Evolutionary conservation across 2,888 invertebrate species (phyloP), one percentile per base, ranked within the genome.

Genomic region (Pollenia angustigena): DNA sequence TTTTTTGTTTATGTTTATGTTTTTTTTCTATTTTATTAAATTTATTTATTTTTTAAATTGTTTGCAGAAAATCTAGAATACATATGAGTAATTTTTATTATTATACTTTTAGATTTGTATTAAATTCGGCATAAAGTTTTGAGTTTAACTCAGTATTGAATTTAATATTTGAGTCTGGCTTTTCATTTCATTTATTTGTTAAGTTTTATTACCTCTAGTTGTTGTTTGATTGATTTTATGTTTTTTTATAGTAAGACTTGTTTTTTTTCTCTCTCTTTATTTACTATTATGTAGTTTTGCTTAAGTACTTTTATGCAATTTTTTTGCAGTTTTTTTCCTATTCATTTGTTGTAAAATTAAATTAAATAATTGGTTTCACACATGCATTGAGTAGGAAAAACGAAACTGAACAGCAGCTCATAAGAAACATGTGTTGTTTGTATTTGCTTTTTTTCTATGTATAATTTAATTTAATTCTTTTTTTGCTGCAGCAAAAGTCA

Each of bases 351-450:
- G 76, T 50, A 68, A 79, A 86, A 81, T 78, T 87, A 87, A 87
- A 87, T 84, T 87, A 87, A 87, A 87, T 87, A 87, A 84, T 87
- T 87, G 87, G 81, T 87, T 87, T 87, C 87, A 84, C 87, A 87
- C 87, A 87, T 87, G 87, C 87, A 81, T 52, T 16, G 46, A n/a
- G 18, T 16, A 54, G 18, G 32, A 52, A 48, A 69, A 62, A 44
- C 50, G 12, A 58, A 81, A 81, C 62, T 72, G n/a, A 56, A 12
- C 60, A 56, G n/a, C 60, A 56, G 52, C 48, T 46, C 48, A 58
- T n/a, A 71, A 81, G 60, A 78, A 64, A 66, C 79, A 84, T 44
- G 72, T 84, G 83, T 79, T 66, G 58, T 58, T 48, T 56, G 18
- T 10, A 58, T 52, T 75, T 44, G 88, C 89, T 89, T 91, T 84